phyloP scores from a whole-genome alignment of 2,888 invertebrate genomes.

The Neoascia interrupta region DNA sequence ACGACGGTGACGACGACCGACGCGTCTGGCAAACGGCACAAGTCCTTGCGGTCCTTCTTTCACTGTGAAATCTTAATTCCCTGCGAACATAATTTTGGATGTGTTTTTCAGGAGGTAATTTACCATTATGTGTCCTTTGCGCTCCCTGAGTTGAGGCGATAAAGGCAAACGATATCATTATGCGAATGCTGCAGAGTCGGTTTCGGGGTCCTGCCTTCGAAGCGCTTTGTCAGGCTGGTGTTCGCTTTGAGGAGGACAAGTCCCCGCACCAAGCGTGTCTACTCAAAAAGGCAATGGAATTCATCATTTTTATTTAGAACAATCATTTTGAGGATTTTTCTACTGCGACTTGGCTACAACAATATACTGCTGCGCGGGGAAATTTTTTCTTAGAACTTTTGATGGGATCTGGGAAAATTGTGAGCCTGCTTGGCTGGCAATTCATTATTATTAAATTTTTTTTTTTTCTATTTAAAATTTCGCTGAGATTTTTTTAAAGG shows the following conservation, averaged over 20 bases:
- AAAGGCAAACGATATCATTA: slow-evolving; percentile 29
- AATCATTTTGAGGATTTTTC: slow-evolving; percentile 36
- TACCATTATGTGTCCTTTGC: slow-evolving; percentile 6
- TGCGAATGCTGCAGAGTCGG: slow-evolving; percentile 26
- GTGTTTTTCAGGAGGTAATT: slow-evolving; percentile 31
- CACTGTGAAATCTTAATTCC: slow-evolving; percentile 24
- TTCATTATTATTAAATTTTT: too few species aligned
- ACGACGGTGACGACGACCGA: slow-evolving; percentile 1
- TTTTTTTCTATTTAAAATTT: too few species aligned
- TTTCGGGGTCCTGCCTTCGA: not conserved
- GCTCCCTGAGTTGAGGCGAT: slow-evolving; percentile 10
- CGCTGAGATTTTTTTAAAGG: too few species aligned
- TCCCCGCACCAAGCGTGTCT: not conserved
- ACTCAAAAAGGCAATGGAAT: slow-evolving; percentile 14
- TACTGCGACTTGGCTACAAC: too few species aligned
- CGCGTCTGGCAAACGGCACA: slow-evolving; percentile 1
- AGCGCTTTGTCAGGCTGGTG: slow-evolving; percentile 44
- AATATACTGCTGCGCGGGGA: too few species aligned
- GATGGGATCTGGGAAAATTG: too few species aligned
- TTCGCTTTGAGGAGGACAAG: slow-evolving; percentile 10
- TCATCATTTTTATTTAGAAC: slow-evolving; percentile 38
- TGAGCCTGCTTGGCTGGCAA: too few species aligned
- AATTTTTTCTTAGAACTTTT: too few species aligned
- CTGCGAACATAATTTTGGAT: slow-evolving; percentile 12
- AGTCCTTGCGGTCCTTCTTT: too few species aligned